Evolutionary conservation across 2,888 invertebrate species (phyloP), one percentile per base, ranked within the genome.

Genomic region (Scaptomyza tumidula): DNA sequence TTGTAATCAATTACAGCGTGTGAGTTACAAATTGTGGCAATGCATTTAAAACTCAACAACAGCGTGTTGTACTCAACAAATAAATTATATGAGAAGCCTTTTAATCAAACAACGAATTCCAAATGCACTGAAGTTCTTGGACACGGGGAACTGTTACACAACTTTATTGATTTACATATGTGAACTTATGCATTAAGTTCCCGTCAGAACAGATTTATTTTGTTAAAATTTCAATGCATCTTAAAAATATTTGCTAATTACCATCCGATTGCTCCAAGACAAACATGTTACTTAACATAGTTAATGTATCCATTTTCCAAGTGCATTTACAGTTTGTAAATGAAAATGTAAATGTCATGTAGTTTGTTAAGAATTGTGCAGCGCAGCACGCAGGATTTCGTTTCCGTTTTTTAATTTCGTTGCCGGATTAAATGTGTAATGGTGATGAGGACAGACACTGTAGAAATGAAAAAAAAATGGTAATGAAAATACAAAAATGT

Each of bases 281-380:
- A 33, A 33, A 0, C 10, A 10, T 9, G 0, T 14, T 2, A 14
- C 19, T 19, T 9, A 3, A 9, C 9, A 6, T 37, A 35, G n/a
- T n/a, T 9, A 13, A n/a, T 9, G 1, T 10, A 43, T 35, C 2
- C 31, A 0, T 0, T 19, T 7, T 6, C 33, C 1, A n/a, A 64
- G 53, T 43, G 49, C 57, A 31, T 48, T 41, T 31, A 27, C 43
- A 16, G 37, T 35, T 24, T 52, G 27, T 44, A 37, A 50, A 16
- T 29, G 77, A 4, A 14, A 31, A 54, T 78, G 62, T 65, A 75
- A 69, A 62, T 69, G 71, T 62, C 68, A 62, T 75, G 79, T 72
- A 56, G 52, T 29, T 52, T 52, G 64, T 16, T 43, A 50, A 52
- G 58, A 65, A 49, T 39, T 33, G 33, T 29, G 29, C 29, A 41